A percentile compares a stretch with the other conserved stretches of the same genome.
These are phyloP conservation scores for Spicauda simplicius DNA, from an alignment of 2,888 invertebrate species.

Conservation along the genomic window DNA sequence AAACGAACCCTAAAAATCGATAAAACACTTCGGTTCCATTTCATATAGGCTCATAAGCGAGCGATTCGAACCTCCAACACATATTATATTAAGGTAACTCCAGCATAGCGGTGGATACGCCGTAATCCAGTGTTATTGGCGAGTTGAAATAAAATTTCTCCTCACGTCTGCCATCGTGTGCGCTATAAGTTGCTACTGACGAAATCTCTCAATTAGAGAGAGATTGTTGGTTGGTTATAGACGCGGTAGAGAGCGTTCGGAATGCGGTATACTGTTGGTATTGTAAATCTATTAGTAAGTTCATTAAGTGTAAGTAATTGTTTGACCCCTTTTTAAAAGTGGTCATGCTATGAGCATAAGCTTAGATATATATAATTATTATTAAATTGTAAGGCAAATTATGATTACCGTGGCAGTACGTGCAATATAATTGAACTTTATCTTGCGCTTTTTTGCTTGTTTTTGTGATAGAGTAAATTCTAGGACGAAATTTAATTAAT, in stretches of 20 bases:
- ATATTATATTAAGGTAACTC: constrained; percentile 18
- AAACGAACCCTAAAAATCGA: neutral
- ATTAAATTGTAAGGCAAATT: too few species aligned
- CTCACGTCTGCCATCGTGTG: constrained; percentile 33
- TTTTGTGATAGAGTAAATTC: too few species aligned
- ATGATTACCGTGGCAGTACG: too few species aligned
- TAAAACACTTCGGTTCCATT: constrained; percentile 2
- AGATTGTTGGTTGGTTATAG: constrained; percentile 25
- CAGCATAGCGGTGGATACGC: constrained; percentile 11
- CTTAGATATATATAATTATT: too few species aligned
- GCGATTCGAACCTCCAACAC: constrained; percentile 12
- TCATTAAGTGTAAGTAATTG: too few species aligned
- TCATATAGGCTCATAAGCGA: constrained; percentile 4
- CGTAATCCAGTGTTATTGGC: constrained; percentile 36
- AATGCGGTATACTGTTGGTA: neutral
- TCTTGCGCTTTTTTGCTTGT: too few species aligned
- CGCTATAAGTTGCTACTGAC: constrained; percentile 30
- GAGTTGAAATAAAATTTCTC: constrained; percentile 34
- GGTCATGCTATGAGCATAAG: too few species aligned
- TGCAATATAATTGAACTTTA: too few species aligned
- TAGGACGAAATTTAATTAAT: too few species aligned
- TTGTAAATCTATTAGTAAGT: neutral
- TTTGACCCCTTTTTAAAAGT: too few species aligned
- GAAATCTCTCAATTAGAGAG: constrained; percentile 34
- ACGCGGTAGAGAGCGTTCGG: neutral